A percentile compares a stretch with the other conserved stretches of the same genome.
Conservation (phyloP, 2,888 invertebrate species). For the Agrochola litura region DNA sequence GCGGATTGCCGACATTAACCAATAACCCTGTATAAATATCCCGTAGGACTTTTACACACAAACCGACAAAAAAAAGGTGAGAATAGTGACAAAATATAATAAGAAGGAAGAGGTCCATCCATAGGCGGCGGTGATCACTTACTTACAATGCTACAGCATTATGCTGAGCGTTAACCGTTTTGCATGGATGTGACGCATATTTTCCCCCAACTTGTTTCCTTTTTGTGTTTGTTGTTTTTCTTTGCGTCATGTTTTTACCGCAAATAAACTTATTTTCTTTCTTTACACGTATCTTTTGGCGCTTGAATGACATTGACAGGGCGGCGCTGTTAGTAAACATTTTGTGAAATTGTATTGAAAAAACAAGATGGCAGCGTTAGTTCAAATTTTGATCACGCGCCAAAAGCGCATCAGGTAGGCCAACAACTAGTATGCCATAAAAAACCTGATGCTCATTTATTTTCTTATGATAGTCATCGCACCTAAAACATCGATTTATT, state of each 20-base stretch:
- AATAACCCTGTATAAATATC: too few species aligned
- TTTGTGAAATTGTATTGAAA: neutral
- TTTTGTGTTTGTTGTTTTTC: neutral
- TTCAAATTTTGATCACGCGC: neutral
- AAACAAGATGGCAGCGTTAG: neutral
- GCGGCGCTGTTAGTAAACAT: too few species aligned
- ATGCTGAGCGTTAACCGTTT: neutral
- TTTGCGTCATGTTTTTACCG: neutral
- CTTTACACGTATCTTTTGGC: too few species aligned
- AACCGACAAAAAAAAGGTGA: neutral
- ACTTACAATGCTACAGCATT: neutral
- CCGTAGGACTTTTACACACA: neutral
- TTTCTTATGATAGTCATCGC: constrained; percentile 36
- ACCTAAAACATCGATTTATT: constrained; percentile 29
- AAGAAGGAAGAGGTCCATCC: neutral
- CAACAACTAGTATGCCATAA: neutral
- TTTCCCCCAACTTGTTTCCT: neutral
- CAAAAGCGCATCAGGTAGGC: neutral
- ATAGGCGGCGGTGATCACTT: too few species aligned
- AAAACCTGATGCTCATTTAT: constrained; percentile 34
- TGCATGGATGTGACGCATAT: neutral
- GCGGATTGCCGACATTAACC: too few species aligned
- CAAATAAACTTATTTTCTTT: too few species aligned
- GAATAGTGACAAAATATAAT: neutral
- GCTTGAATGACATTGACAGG: neutral